Conservation (phyloP, 2,888 invertebrate genomes). For the Zelleria hepariella region DNA sequence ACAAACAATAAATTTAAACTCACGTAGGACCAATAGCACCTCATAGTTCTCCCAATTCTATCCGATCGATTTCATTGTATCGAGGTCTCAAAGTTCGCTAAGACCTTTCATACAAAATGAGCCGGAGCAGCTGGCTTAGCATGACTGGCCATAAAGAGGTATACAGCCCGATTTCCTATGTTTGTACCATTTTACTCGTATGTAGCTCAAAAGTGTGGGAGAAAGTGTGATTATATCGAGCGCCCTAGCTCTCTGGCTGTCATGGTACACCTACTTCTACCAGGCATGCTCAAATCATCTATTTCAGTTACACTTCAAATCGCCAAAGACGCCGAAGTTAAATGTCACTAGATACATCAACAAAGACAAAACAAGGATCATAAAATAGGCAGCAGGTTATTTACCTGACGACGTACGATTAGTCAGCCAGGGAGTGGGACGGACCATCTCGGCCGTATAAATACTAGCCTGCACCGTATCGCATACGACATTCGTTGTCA, state of each 20-base stretch:
- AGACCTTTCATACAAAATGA: no score
- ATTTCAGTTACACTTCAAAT: neutral
- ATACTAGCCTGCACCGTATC: slow-evolving; percentile 25
- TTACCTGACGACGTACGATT: slow-evolving; percentile 29
- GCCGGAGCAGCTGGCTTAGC: no score
- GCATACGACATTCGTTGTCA: slow-evolving; percentile 25
- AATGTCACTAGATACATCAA: neutral
- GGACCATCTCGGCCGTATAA: slow-evolving; percentile 27
- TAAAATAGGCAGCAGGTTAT: slow-evolving; percentile 23
- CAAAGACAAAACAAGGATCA: neutral
- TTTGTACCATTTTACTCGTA: no score
- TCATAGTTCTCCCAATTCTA: no score
- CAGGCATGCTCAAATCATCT: neutral
- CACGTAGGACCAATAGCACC: neutral
- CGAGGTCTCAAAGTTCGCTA: no score
- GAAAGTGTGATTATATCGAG: no score
- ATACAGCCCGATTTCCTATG: no score
- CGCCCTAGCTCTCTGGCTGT: no score
- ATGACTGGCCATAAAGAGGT: no score
- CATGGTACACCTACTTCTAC: no score
- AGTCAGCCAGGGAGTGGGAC: slow-evolving; percentile 23
- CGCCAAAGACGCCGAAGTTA: neutral
- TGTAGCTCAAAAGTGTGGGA: no score
- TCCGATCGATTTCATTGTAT: no score
- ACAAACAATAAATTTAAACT: neutral